These are phyloP conservation scores for Coreius guichenoti DNA, from an alignment of 2,797 vertebrate species.

Conservation along the genomic window DNA sequence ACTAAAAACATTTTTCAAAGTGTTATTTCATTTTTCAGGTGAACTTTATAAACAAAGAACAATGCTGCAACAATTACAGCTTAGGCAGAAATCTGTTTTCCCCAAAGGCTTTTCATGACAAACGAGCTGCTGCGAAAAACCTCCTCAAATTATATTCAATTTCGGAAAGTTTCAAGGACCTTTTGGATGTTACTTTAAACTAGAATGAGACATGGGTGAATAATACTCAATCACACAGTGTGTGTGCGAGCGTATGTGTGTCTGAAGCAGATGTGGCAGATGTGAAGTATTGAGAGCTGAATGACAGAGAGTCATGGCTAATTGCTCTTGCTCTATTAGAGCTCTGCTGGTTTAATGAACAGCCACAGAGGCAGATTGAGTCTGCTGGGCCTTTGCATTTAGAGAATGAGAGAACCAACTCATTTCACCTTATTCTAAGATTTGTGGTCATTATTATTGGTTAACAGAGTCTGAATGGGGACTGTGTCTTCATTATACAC, in stretches of 20 bases:
- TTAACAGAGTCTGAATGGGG: constrained; percentile 46
- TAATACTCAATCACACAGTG: constrained; percentile 24
- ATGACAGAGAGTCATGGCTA: constrained; percentile 48
- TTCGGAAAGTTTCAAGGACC: constrained; percentile 39
- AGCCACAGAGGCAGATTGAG: constrained; percentile 45
- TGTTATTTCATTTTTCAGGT: neutral
- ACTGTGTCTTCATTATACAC: constrained; percentile 41
- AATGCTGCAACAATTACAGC: neutral
- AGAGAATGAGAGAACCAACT: constrained; percentile 43
- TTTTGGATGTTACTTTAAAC: constrained; percentile 39
- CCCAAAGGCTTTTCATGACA: neutral
- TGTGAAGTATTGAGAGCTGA: constrained; percentile 42
- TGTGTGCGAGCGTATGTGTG: constrained; percentile 10
- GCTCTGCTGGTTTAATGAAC: constrained; percentile 50
- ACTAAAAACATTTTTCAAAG: neutral
- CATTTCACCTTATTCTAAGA: constrained; percentile 28
- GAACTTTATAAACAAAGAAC: neutral
- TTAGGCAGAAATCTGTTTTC: constrained; percentile 6
- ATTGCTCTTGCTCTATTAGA: constrained; percentile 51
- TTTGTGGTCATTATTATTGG: constrained; percentile 32
- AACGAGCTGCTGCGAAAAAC: neutral
- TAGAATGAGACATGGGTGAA: constrained; percentile 37
- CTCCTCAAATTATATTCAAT: constrained; percentile 3
- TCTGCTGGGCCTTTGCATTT: constrained; percentile 43
- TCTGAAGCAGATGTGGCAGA: constrained; percentile 38